Base-by-base conservation (phyloP, 2,888 invertebrate species). In the Serripes groenlandicus region DNA sequence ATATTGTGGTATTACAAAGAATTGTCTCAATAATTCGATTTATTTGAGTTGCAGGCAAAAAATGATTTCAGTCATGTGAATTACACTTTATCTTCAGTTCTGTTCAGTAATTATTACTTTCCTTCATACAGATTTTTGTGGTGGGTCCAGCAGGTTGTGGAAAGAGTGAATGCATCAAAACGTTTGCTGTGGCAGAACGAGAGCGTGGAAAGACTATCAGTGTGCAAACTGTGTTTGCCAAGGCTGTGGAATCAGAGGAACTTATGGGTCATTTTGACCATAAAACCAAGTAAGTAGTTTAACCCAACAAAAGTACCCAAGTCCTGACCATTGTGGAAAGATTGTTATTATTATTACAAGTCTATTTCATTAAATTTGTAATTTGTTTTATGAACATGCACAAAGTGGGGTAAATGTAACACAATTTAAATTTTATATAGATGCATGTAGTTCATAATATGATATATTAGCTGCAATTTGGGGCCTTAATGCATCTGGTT, bases 161-260 rank as follows among this genome's bases (percentile, higher is more conserved):
- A 74, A 94, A 94, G 79, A 93, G 92, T 89, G 93, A 93, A 74
- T 93, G 93, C 78, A 94, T 94, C 77, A 94, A 94, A 88, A 93
- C 94, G 35, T 94, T 92, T 86, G 93, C 93, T 30, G 91, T 94
- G 62, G 93, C 94, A 3, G 93, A 94, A 88, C 83, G 92, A 70
- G 93, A 93, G 73, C 83, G 92, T 58, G 93, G 94, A 18, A 93
- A 93, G 72, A 90, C 87, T 28, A 91, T 93, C 77, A 91, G 88
- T 73, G 89, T 94, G 4, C 93, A 94, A 88, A 93, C 92, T 68
- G 85, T 94, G 54, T 94, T 93, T 86, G 91, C 92, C 54, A 94
- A 94, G 81, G 92, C 94, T 56, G 89, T 93, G 11, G 93, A 94
- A 74, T 92, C 92, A 0, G 89, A 90, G 56, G 92, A 93, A 75